phyloP scores from a whole-genome alignment of 1,140 invertebrate genomes.

The Orius insidiosus region DNA sequence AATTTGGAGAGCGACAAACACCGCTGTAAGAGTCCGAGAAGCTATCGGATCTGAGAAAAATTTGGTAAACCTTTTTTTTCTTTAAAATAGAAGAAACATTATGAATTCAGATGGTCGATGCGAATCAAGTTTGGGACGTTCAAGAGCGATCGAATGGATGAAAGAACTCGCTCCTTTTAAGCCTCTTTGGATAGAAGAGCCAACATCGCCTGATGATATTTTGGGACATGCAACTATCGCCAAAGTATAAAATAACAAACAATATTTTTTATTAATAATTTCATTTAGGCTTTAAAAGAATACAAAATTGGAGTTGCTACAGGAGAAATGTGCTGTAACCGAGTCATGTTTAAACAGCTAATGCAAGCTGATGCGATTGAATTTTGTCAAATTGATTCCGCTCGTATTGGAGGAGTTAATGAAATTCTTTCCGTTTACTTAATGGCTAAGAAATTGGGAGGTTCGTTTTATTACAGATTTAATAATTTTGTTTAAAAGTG shows the following conservation, averaged over 20 bases:
- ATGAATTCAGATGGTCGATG: slow-evolving; percentile 87
- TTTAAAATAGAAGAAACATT: no score
- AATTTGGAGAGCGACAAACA: slow-evolving; percentile 59
- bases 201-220: slow-evolving; percentile 85
- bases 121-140: slow-evolving; percentile 84
- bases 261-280: background rate
- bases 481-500: slow-evolving; percentile 45
- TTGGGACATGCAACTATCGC: slow-evolving; percentile 62
- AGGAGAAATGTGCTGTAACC: slow-evolving; percentile 80
- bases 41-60: slow-evolving; percentile 56
- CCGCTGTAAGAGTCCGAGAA: slow-evolving; percentile 48
- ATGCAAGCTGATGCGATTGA: slow-evolving; percentile 59
- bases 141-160: slow-evolving; percentile 70
- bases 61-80: slow-evolving; percentile 33
- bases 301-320: slow-evolving; percentile 69
- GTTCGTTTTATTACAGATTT: no score
- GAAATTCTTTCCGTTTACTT: slow-evolving; percentile 76
- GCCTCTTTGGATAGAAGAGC: slow-evolving; percentile 81
- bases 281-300: slow-evolving; percentile 35
- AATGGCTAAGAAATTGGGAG: slow-evolving; percentile 60
- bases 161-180: slow-evolving; percentile 52
- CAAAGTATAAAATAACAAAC: no score
- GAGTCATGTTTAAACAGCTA: slow-evolving; percentile 85
- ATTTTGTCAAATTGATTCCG: slow-evolving; percentile 81
- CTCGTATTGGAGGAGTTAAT: slow-evolving; percentile 72